A percentile compares a stretch with the other conserved stretches of the same genome.
These are phyloP conservation scores for Arizona elegans DNA, from an alignment of 2,113 vertebrate species.

Conservation along the genomic window DNA sequence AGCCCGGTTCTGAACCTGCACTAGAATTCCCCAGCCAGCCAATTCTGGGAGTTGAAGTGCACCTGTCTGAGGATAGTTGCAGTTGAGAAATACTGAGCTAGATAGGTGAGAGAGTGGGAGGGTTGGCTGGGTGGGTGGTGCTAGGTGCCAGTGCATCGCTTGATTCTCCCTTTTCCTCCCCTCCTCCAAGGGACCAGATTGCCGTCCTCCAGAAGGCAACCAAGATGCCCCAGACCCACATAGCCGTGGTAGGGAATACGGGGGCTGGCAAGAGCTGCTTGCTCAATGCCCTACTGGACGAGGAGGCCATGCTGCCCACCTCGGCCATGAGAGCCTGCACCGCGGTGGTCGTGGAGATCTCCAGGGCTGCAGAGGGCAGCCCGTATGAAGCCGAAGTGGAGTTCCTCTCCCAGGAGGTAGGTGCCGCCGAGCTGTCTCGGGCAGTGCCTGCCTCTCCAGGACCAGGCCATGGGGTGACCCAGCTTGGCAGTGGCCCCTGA, in stretches of 20 bases:
- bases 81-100: neutral
- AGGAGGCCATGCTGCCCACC: conserved; percentile 37
- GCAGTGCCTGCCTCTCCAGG: too few species aligned
- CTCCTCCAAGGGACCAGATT: conserved; percentile 16
- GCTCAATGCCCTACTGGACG: conserved; percentile 34
- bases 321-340: conserved; percentile 48
- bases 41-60: neutral
- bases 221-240: conserved; percentile 16
- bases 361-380: neutral
- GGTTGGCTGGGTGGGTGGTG: too few species aligned
- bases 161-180: neutral
- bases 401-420: conserved; percentile 33
- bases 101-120: too few species aligned
- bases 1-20: neutral
- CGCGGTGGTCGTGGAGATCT: conserved; percentile 33
- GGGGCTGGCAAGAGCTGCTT: conserved; percentile 45
- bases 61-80: neutral
- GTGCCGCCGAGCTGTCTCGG: neutral
- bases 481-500: neutral
- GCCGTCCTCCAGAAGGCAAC: conserved; percentile 8
- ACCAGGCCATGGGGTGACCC: neutral
- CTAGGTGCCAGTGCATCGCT: neutral
- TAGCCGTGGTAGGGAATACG: conserved; percentile 38
- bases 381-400: conserved; percentile 24
- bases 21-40: neutral